Evolutionary conservation across 2,888 invertebrate species (phyloP).

Genomic region (Limnephilus rhombicus): DNA sequence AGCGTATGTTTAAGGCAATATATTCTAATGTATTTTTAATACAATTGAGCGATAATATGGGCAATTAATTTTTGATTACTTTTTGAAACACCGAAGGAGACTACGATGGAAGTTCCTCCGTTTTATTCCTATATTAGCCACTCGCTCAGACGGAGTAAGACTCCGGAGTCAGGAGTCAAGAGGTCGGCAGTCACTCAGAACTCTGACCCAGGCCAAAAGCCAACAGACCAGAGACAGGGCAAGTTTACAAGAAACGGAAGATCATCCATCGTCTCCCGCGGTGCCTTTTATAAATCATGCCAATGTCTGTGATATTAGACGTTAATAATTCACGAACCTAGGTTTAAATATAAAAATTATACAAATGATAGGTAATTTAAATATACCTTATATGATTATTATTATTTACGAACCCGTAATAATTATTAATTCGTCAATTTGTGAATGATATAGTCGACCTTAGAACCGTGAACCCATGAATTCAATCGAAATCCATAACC

Average conservation of each 20-base stretch:
- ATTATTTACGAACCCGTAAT: slow-evolving; percentile 44
- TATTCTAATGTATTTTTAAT: slow-evolving; percentile 51
- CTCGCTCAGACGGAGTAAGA: not conserved
- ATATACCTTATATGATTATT: slow-evolving; percentile 61
- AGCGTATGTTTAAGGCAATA: slow-evolving; percentile 44
- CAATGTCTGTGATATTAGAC: slow-evolving; percentile 66
- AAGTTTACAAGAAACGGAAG: not conserved
- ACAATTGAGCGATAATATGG: slow-evolving; percentile 52
- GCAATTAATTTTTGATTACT: slow-evolving; percentile 52
- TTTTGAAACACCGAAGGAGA: slow-evolving; percentile 46
- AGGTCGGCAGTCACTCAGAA: not conserved
- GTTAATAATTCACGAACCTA: slow-evolving; percentile 63
- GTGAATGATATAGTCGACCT: slow-evolving; percentile 56
- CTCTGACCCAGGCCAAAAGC: not conserved
- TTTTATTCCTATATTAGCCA: slow-evolving; percentile 9
- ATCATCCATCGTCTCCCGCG: not conserved
- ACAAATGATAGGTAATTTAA: slow-evolving; percentile 62
- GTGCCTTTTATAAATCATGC: slow-evolving; percentile 62
- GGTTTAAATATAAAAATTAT: slow-evolving; percentile 63
- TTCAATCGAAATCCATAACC: slow-evolving; percentile 45
- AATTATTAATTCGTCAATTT: slow-evolving; percentile 55
- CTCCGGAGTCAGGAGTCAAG: not conserved
- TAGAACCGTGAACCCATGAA: slow-evolving; percentile 9
- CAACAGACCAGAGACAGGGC: not conserved
- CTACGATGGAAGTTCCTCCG: slow-evolving; percentile 3